phyloP scores from a whole-genome alignment of 2,888 invertebrate species.

The Epsilonema sp. region DNA sequence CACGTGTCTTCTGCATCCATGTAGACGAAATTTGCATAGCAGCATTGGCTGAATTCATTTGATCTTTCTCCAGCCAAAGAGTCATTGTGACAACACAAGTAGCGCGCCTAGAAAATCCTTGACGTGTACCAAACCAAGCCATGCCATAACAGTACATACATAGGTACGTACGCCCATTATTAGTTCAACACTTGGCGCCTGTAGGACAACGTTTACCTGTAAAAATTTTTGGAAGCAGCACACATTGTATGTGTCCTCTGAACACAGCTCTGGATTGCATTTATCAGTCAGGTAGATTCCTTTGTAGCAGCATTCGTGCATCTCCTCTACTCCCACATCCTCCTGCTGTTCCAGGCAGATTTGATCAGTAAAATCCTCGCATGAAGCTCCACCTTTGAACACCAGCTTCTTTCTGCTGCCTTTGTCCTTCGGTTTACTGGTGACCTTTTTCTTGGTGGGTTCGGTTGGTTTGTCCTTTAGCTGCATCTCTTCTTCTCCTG shows the following conservation, averaged over 20 bases:
- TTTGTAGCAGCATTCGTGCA: conserved; percentile 23
- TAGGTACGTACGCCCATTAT: too few relatives aligned
- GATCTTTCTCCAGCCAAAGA: conserved; percentile 11
- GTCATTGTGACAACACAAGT: conserved; percentile 17
- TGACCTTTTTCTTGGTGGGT: too few relatives aligned
- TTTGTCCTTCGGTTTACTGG: too few relatives aligned
- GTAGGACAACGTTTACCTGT: too few relatives aligned
- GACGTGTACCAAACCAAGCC: too few relatives aligned
- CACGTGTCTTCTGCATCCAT: conserved; percentile 17
- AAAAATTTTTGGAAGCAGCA: conserved; percentile 28
- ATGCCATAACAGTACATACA: too few relatives aligned
- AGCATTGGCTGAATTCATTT: conserved; percentile 24
- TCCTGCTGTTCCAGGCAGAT: not conserved
- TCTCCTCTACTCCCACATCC: conserved; percentile 1
- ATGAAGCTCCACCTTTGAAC: too few relatives aligned
- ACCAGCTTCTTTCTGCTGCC: too few relatives aligned
- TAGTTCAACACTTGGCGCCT: too few relatives aligned
- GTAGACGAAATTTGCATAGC: conserved; percentile 18
- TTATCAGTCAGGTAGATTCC: conserved; percentile 23
- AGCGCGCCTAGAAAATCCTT: conserved; percentile 17
- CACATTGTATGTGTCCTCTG: conserved; percentile 19
- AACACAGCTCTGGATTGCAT: conserved; percentile 22
- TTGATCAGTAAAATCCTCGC: not conserved
- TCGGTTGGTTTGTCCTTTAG: too few relatives aligned
- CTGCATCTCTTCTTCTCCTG: too few relatives aligned